Evolutionary conservation across 2,797 vertebrate species (phyloP).

Genomic region (Centropyge bicolor): DNA sequence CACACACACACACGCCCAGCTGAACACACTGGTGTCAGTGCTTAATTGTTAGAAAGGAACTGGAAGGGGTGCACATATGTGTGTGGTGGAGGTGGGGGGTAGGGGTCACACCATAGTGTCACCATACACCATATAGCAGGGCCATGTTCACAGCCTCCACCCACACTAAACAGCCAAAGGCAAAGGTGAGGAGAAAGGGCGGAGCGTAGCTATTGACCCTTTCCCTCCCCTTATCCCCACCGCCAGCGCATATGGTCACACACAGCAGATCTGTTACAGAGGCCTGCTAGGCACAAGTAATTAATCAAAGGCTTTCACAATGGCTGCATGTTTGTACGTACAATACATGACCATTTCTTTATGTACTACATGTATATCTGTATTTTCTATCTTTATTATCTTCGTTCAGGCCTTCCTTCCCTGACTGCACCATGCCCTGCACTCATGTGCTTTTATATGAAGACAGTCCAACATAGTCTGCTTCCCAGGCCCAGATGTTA

Average conservation of each 20-base stretch:
- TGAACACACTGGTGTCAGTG: slow-evolving; percentile 56
- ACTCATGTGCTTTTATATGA: neutral
- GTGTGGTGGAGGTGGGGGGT: slow-evolving; percentile 8
- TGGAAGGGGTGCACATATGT: slow-evolving; percentile 14
- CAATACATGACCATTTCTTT: neutral
- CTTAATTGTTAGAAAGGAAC: slow-evolving; percentile 55
- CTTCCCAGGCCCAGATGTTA: neutral
- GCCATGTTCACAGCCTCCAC: slow-evolving; percentile 15
- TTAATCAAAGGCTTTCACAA: neutral
- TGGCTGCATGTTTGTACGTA: neutral
- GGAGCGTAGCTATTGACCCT: slow-evolving; percentile 63
- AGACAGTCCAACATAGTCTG: neutral
- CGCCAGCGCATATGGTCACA: slow-evolving; percentile 3
- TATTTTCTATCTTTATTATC: neutral
- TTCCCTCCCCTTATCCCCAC: neutral
- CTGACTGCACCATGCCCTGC: neutral
- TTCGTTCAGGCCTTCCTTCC: neutral
- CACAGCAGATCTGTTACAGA: slow-evolving; percentile 3
- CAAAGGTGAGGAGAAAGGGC: slow-evolving; percentile 62
- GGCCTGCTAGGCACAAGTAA: neutral
- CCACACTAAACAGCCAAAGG: slow-evolving; percentile 40
- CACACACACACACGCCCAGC: slow-evolving; percentile 47
- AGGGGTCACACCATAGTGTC: slow-evolving; percentile 20
- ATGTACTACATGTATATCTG: neutral
- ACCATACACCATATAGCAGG: slow-evolving; percentile 2